Conservation (phyloP, 2,113 vertebrate genomes). For the Tympanuchus pallidicinctus region DNA sequence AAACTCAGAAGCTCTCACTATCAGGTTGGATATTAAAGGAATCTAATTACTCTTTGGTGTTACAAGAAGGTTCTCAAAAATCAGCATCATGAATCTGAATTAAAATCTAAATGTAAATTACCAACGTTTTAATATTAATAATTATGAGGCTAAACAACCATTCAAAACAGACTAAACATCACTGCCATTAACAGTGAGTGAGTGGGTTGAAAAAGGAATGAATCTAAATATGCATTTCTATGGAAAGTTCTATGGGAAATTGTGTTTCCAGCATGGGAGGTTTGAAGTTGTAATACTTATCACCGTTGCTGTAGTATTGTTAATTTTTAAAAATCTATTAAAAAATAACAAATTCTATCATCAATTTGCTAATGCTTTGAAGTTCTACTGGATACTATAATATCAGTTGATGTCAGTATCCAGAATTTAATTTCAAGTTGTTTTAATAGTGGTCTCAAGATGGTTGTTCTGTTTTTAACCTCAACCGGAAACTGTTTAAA, state of each 20-base stretch:
- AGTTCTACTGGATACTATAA: background rate
- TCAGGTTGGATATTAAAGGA: background rate
- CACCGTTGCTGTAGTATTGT: background rate
- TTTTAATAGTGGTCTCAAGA: conserved; percentile 16
- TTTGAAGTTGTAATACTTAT: background rate
- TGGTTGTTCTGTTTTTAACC: conserved; percentile 12
- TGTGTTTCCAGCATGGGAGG: background rate
- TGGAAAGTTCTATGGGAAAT: background rate
- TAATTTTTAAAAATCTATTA: background rate
- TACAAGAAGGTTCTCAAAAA: conserved; percentile 59
- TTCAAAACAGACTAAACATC: conserved; percentile 54
- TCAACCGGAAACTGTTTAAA: background rate
- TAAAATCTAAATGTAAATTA: conserved; percentile 63
- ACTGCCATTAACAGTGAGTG: background rate
- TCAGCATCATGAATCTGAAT: conserved; percentile 59
- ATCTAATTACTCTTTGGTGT: conserved; percentile 17
- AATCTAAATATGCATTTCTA: background rate
- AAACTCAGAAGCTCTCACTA: conserved; percentile 51
- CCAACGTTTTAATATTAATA: conserved; percentile 50
- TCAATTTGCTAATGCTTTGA: background rate
- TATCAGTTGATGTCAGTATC: background rate
- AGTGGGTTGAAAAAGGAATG: conserved; percentile 3
- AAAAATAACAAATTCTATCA: background rate
- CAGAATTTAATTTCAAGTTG: conserved; percentile 28
- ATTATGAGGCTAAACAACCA: conserved; percentile 46